These are phyloP conservation scores for Bradysia coprophila DNA, from an alignment of 1,140 invertebrate genomes.

Conservation along the genomic window DNA sequence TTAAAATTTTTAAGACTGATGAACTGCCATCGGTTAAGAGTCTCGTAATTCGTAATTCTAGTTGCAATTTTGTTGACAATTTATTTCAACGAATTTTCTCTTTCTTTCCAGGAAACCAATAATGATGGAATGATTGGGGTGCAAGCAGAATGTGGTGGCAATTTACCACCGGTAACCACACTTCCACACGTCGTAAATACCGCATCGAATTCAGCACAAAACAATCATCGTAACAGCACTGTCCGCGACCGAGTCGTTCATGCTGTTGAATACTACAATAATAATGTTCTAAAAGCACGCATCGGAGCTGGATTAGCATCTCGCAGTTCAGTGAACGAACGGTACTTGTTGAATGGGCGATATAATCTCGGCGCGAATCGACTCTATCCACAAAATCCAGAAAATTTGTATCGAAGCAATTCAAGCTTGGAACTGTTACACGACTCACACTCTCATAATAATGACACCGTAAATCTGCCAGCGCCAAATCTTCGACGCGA, in stretches of 20 bases:
- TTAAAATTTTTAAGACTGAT: no score
- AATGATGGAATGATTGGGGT: neutral
- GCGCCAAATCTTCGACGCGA: constrained; percentile 29
- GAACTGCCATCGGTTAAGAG: no score
- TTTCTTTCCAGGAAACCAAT: neutral
- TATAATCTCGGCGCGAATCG: constrained; percentile 1
- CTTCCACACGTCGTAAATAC: neutral
- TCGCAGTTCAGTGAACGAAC: constrained; percentile 5
- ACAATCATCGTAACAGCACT: constrained; percentile 1
- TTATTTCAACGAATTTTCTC: neutral
- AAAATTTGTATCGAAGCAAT: constrained; percentile 34
- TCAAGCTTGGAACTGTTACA: constrained; percentile 35
- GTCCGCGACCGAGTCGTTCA: constrained; percentile 23
- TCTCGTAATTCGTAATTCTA: no score
- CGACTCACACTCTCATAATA: constrained; percentile 17
- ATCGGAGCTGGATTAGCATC: constrained; percentile 19
- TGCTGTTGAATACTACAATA: constrained; percentile 31
- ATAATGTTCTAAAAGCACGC: constrained; percentile 24
- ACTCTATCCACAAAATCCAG: constrained; percentile 18
- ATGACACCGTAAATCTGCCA: constrained; percentile 14
- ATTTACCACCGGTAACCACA: neutral
- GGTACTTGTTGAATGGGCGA: constrained; percentile 13
- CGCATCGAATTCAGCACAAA: neutral
- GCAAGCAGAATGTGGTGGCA: neutral
- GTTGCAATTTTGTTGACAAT: no score